Evolutionary conservation across 2,888 invertebrate genomes (phyloP).

Genomic region (Nephrotoma guestfalica): DNA sequence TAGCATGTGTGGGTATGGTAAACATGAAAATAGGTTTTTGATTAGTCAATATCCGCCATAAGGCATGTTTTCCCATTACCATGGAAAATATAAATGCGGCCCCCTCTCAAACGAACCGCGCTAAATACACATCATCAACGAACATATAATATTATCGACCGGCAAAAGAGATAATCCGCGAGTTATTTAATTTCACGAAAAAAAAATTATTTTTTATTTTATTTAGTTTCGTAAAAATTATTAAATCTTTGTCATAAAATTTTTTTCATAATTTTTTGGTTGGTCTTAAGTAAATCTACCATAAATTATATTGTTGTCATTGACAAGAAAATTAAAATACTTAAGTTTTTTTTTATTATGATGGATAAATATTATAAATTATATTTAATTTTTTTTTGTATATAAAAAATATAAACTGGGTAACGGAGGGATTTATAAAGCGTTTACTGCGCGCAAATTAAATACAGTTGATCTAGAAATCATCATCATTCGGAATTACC

Average conservation of each 20-base stretch:
- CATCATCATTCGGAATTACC: not conserved
- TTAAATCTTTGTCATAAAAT: constrained; percentile 2
- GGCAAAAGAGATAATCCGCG: not conserved
- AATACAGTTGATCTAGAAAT: not conserved
- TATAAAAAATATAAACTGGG: not conserved
- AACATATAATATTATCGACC: not conserved
- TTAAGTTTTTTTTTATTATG: constrained; percentile 2
- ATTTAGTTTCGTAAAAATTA: not conserved
- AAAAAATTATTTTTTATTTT: not conserved
- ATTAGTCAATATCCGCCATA: not conserved
- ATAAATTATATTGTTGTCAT: constrained; percentile 3
- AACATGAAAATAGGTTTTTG: not conserved
- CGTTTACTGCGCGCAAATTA: not conserved
- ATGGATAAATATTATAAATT: not conserved
- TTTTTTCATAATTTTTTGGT: not conserved
- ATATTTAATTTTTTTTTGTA: not conserved
- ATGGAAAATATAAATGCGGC: not conserved
- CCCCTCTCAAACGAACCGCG: not conserved
- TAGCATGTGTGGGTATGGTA: not conserved
- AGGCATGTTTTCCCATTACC: too few relatives aligned
- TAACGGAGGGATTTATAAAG: not conserved
- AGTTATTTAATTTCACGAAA: not conserved
- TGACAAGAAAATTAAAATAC: constrained; percentile 2
- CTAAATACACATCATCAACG: not conserved
- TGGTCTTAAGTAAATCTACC: constrained; percentile 2